A percentile compares a stretch with the other conserved stretches of the same genome.
These are phyloP conservation scores for Standfussiana lucernea DNA, from an alignment of 2,888 invertebrate genomes.

Conservation along the genomic window DNA sequence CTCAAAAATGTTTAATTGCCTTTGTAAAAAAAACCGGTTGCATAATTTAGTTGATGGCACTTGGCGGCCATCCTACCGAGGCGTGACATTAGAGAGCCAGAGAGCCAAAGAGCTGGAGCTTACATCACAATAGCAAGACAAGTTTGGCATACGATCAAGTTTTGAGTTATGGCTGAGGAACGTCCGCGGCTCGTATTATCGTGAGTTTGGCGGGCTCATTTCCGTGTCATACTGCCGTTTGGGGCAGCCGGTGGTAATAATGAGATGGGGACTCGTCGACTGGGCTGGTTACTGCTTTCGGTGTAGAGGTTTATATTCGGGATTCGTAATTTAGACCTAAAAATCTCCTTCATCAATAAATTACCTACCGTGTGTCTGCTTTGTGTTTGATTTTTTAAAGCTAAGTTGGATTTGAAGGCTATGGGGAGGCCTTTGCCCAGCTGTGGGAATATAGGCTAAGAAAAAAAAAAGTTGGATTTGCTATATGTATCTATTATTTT, in stretches of 20 bases:
- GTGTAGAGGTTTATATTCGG: background rate
- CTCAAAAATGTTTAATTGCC: slow-evolving; percentile 26
- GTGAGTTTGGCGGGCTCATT: slow-evolving; percentile 57
- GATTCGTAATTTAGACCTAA: background rate
- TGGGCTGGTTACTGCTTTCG: background rate
- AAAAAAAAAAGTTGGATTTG: too few species aligned
- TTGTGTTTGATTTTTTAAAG: background rate
- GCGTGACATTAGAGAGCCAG: slow-evolving; percentile 50
- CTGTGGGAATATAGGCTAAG: too few species aligned
- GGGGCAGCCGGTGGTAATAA: slow-evolving; percentile 30
- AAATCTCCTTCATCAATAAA: background rate
- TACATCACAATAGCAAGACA: slow-evolving; percentile 52
- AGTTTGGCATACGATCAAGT: slow-evolving; percentile 66
- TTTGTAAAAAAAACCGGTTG: slow-evolving; percentile 8
- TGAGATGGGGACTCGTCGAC: background rate
- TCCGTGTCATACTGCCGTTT: slow-evolving; percentile 34
- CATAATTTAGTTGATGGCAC: slow-evolving; percentile 40
- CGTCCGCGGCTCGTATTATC: slow-evolving; percentile 31
- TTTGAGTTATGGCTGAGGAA: slow-evolving; percentile 56
- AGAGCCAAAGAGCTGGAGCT: slow-evolving; percentile 7
- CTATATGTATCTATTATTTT: too few species aligned
- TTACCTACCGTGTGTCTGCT: background rate
- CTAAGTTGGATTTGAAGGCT: too few species aligned
- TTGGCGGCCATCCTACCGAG: slow-evolving; percentile 47
- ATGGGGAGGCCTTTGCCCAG: too few species aligned